Evolutionary conservation across 2,888 invertebrate species (phyloP).

Genomic region (Oscheius sp.): DNA sequence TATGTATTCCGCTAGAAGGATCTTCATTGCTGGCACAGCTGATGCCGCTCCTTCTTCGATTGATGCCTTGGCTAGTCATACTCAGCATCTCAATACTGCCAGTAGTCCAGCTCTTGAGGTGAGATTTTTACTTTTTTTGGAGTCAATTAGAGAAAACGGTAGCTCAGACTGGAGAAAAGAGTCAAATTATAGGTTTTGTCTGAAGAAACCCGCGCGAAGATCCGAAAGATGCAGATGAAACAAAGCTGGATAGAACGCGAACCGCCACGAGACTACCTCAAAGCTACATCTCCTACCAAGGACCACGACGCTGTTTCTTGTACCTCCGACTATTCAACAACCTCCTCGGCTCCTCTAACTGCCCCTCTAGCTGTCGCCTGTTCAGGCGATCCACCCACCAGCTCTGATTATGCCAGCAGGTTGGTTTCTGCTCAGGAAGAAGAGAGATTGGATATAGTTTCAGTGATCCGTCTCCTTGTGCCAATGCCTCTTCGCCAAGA

Average conservation of each 20-base stretch:
- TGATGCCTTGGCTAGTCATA: conserved; percentile 59
- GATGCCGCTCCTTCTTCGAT: conserved; percentile 38
- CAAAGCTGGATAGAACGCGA: conserved; percentile 46
- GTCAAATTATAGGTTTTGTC: conserved; percentile 46
- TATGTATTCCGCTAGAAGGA: conserved; percentile 63
- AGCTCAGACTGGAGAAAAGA: no score
- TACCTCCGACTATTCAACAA: conserved; percentile 62
- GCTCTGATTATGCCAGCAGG: conserved; percentile 55
- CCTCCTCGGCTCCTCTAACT: conserved; percentile 50
- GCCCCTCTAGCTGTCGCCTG: conserved; percentile 45
- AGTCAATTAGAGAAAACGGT: conserved; percentile 10
- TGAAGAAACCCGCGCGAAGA: conserved; percentile 64
- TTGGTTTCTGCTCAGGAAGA: background rate
- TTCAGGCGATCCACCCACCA: conserved; percentile 38
- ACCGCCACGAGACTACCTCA: background rate
- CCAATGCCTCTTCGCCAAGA: conserved; percentile 44
- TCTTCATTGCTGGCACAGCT: conserved; percentile 61
- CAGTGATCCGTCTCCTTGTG: conserved; percentile 54
- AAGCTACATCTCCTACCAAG: conserved; percentile 41
- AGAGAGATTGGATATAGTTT: conserved; percentile 18
- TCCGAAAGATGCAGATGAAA: conserved; percentile 59
- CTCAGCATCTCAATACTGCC: conserved; percentile 58
- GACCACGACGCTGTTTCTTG: conserved; percentile 53
- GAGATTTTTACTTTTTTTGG: background rate
- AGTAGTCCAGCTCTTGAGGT: conserved; percentile 56